These are phyloP conservation scores for Melozone crissalis DNA, from an alignment of 2,113 vertebrate genomes.

Conservation along the genomic window DNA sequence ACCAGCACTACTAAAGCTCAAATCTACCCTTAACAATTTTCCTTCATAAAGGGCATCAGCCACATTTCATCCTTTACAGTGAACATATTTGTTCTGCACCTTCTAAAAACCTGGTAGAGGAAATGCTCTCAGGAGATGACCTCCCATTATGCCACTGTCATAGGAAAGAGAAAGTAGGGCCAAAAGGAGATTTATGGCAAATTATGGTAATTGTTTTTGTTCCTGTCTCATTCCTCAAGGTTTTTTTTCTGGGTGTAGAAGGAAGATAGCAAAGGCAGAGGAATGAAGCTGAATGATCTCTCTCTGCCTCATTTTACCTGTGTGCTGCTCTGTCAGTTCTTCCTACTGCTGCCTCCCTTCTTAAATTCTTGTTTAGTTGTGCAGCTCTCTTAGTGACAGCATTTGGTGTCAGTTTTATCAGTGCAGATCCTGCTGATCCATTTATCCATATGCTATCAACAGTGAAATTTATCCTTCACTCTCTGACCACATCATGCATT, in stretches of 20 bases:
- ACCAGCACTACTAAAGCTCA: background rate
- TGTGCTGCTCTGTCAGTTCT: background rate
- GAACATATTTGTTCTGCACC: background rate
- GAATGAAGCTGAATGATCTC: background rate
- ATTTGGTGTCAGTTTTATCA: background rate
- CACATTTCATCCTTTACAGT: background rate
- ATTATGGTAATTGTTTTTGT: background rate
- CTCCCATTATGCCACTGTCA: background rate
- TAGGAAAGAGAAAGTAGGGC: background rate
- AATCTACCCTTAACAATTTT: background rate
- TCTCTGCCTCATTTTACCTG: background rate
- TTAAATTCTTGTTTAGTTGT: background rate
- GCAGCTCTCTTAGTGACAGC: background rate
- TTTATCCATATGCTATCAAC: background rate
- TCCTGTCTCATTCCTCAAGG: background rate
- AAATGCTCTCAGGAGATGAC: background rate
- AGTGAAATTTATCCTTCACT: background rate
- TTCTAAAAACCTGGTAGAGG: background rate
- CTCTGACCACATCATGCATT: background rate
- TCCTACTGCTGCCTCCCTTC: background rate
- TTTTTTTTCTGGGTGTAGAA: background rate
- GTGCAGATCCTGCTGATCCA: background rate
- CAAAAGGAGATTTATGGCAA: background rate
- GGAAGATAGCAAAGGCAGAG: background rate
- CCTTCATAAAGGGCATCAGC: background rate